Base-by-base conservation (phyloP, 2,113 vertebrate species). In the Benitochromis conjunctus region DNA sequence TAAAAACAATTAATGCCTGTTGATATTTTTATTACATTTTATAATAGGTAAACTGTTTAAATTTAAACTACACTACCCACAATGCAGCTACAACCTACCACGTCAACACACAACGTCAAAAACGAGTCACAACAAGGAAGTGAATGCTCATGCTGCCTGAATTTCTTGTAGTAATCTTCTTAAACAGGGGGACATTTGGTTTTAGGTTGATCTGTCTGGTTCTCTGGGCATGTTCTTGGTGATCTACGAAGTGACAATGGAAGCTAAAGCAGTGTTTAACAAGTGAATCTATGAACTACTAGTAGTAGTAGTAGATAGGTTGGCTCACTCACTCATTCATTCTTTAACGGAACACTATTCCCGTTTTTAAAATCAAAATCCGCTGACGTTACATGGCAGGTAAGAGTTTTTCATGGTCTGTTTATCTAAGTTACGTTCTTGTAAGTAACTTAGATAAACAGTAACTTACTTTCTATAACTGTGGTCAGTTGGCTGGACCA, bases 71-170 rank as follows among this genome's bases (percentile, higher is more conserved):
- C 95, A 94, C 4, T 94, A 91, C 95, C 96, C 95, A 96, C 10
- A 90, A 92, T 92, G 26, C 94, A 87, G 5, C 3, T 60, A 7
- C 5, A 7, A 5, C 7, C 10, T n/a, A 9, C 2, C 19, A 92
- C 91, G 92, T 91, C 77, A 81, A 18, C 76, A 21, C 43, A 38
- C 80, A 56, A 94, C 90, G 91, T 94, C 86, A 88, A n/a, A 85
- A n/a, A 31, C 69, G 9, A 53, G 82, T 77, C 82, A 95, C 69
- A 94, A 95, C 92, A 92, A 92, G 96, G 96, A 96, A 96, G 94
- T 95, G 29, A 21, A 62, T 80, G 60, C 66, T 83, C 55, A 89
- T 79, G 55, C n/a, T 60, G 24, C 58, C 83, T 88, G 86, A n/a
- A 85, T 85, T 91, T 86, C 88, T 93, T 83, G 55, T 80, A 56